Base-by-base conservation (phyloP, 2,888 invertebrate genomes). In the Tenthredo mesomela region DNA sequence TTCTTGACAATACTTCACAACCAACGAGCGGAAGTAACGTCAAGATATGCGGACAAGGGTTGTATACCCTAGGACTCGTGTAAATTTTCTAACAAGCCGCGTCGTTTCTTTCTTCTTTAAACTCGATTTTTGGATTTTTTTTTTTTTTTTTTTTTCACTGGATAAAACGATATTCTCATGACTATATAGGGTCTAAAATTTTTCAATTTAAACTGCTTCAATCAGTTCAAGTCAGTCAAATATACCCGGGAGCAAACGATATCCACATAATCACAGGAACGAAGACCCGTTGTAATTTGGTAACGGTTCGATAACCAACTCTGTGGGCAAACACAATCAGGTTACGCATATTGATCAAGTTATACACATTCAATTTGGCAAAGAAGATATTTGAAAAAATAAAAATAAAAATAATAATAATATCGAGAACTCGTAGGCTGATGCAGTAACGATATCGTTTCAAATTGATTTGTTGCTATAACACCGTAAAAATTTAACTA, bases 1-100 rank as follows among this genome's bases (percentile, higher is more conserved):
- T 73, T 40, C 21, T 73, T 43, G 73, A 43, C 73, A 43, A 73
- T 73, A 73, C 73, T 73, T 43, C 43, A 43, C 40, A 21, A n/a
- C 21, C 43, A 43, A 73, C 73, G 73, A 73, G 73, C 73, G 43
- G 73, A 73, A 43, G 21, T 73, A 43, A 40, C 40, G 73, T 73
- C 43, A 43, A 73, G 73, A 73, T 73, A 73, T 43, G 33, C 33
- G 43, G 73, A 73, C 67, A 25, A 67, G 67, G 67, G 67, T 67
- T 67, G 6, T 67, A 67, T 67, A 67, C 18, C 29, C 33, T 21
- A 6, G 21, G 21, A 21, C 61, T 67, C 33, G 67, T 67, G 67
- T 67, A 67, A 67, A 67, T 33, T 67, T 33, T 33, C 67, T 67
- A 18, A 67, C 67, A 33, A 33, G 6, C 18, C 67, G 7, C 67